A percentile compares a stretch with the other conserved stretches of the same genome.
Evolutionary conservation across 2,113 vertebrate species (phyloP).

Genomic region (Cryptotis parvus): DNA sequence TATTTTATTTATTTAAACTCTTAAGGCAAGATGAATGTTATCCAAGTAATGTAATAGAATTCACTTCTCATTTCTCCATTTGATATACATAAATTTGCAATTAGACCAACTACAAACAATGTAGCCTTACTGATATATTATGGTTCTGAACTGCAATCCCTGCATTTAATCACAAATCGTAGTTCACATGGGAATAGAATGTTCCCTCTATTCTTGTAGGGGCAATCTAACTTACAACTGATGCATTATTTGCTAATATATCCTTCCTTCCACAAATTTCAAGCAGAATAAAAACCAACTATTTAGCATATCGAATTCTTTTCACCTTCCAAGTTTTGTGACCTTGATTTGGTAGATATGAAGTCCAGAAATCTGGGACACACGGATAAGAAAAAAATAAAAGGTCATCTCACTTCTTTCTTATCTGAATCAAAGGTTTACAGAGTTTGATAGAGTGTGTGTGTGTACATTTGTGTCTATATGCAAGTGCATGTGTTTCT

Average conservation of each 20-base stretch:
- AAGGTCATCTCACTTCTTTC: background rate
- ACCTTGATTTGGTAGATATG: background rate
- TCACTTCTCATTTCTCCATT: background rate
- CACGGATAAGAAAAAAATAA: background rate
- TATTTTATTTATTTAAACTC: background rate
- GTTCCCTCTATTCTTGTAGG: background rate
- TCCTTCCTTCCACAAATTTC: accelerated
- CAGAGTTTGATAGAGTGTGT: background rate
- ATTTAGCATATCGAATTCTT: slow-evolving; percentile 47
- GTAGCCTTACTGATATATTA: background rate
- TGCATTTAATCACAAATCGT: background rate
- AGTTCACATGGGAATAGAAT: background rate
- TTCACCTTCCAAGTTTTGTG: background rate
- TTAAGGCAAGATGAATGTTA: background rate
- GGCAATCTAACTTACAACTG: background rate
- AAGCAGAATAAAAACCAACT: background rate
- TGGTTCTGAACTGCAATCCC: background rate
- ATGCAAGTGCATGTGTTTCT: background rate
- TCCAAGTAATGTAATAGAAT: background rate
- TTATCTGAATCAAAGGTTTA: background rate
- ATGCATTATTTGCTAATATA: slow-evolving; percentile 7
- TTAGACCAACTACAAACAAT: background rate
- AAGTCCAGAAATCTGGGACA: background rate
- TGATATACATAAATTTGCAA: background rate
- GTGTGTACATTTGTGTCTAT: background rate